These are phyloP conservation scores for Pseudonaja textilis DNA, from an alignment of 2,113 vertebrate species.

Conservation along the genomic window DNA sequence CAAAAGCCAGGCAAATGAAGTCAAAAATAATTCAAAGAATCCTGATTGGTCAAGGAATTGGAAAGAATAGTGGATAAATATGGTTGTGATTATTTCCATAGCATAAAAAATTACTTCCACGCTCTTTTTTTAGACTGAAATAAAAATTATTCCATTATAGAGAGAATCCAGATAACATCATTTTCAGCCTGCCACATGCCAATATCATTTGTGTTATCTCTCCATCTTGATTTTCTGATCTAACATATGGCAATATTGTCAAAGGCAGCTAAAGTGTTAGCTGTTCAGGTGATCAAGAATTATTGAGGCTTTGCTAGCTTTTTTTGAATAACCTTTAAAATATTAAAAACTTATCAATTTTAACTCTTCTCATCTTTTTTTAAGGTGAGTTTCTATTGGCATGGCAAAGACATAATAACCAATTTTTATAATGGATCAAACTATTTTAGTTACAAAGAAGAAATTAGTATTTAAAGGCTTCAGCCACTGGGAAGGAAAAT, in stretches of 20 bases:
- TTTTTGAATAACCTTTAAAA: background rate
- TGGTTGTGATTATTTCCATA: background rate
- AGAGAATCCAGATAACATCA: background rate
- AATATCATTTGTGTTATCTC: background rate
- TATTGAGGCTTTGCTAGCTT: background rate
- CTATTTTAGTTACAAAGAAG: background rate
- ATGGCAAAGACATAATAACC: background rate
- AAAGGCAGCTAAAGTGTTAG: background rate
- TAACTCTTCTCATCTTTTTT: background rate
- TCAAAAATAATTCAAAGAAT: constrained; percentile 32
- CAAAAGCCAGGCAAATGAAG: constrained; percentile 40
- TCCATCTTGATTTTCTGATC: background rate
- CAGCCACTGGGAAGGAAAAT: background rate
- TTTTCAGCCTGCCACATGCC: background rate
- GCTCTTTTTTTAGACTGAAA: background rate
- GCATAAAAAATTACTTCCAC: background rate
- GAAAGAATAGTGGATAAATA: background rate
- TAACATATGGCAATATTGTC: background rate
- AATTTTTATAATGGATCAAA: background rate
- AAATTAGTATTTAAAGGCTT: background rate
- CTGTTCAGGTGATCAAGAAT: background rate
- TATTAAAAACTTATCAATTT: background rate
- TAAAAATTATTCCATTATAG: background rate
- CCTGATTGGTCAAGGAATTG: background rate
- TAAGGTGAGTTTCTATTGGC: background rate